Percentiles rank a stretch among this genome's conserved stretches.
Evolutionary conservation across 2,888 invertebrate species (phyloP).

Genomic region (Nymphalis urticae): DNA sequence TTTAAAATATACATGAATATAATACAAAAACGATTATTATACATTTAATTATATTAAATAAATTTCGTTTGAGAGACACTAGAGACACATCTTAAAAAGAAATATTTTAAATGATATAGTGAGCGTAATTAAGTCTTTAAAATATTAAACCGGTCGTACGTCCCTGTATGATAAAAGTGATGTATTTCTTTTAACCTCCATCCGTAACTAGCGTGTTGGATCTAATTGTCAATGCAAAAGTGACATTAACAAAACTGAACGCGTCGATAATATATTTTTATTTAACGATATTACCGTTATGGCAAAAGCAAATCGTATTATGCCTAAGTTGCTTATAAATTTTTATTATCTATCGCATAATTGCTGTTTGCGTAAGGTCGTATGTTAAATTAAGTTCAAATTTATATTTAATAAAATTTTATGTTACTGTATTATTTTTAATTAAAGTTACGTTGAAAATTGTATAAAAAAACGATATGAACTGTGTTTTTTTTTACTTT

Average conservation of each 20-base stretch:
- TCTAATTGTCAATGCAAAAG: neutral
- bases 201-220: neutral
- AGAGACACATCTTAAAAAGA: neutral
- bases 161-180: conserved; percentile 5
- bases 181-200: neutral
- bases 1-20: neutral
- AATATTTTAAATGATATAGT: neutral
- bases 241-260: neutral
- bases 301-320: too few relatives aligned
- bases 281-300: too few relatives aligned
- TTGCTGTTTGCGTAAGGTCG: too few relatives aligned
- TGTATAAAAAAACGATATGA: too few relatives aligned
- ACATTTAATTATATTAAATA: conserved; percentile 2
- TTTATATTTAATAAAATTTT: too few relatives aligned
- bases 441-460: too few relatives aligned
- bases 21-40: neutral
- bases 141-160: neutral
- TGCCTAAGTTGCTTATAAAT: too few relatives aligned
- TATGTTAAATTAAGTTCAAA: too few relatives aligned
- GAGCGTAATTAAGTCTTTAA: conserved; percentile 9
- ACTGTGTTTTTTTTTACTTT: too few relatives aligned
- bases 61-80: neutral
- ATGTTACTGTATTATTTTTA: too few relatives aligned
- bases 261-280: too few relatives aligned
- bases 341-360: too few relatives aligned